Conservation (phyloP, 2,888 invertebrate species). For the Cerastoderma edule region DNA sequence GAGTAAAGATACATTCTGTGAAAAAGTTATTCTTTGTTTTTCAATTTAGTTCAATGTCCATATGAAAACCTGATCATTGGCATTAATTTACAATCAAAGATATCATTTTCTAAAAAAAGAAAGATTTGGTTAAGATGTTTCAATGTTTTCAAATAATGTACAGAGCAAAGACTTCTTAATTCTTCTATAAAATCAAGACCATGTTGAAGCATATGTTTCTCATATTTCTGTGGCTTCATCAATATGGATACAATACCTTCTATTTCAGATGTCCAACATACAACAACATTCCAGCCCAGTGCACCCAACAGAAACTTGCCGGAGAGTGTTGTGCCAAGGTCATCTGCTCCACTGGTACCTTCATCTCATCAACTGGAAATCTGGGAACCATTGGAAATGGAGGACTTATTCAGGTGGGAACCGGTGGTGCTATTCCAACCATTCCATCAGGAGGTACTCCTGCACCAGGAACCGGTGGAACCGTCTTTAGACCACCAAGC, state of each 20-base stretch:
- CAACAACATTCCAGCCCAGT: slow-evolving; percentile 69
- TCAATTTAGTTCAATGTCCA: no score
- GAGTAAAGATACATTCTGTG: no score
- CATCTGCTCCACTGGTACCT: slow-evolving; percentile 66
- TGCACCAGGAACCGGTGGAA: slow-evolving; percentile 73
- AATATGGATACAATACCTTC: not conserved
- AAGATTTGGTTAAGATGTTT: no score
- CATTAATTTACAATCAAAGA: no score
- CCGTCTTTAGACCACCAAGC: slow-evolving; percentile 63
- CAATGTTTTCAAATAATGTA: no score
- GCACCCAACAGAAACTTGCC: slow-evolving; percentile 64
- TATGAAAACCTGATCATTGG: no score
- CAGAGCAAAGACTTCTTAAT: no score
- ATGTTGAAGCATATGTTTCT: no score
- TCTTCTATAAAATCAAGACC: no score
- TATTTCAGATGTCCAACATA: slow-evolving; percentile 71
- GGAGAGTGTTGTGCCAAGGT: slow-evolving; percentile 71
- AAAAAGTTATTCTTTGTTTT: no score
- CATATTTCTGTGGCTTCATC: no score
- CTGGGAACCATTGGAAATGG: slow-evolving; percentile 70
- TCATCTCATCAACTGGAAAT: slow-evolving; percentile 71
- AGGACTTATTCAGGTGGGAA: slow-evolving; percentile 64
- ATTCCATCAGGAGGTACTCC: slow-evolving; percentile 66
- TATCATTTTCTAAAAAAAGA: no score
- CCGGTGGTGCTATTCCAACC: slow-evolving; percentile 65